Evolutionary conservation across 2,888 invertebrate species (phyloP), one percentile per base, ranked within the genome.

Genomic region (Chamaedrilus cognettii): DNA sequence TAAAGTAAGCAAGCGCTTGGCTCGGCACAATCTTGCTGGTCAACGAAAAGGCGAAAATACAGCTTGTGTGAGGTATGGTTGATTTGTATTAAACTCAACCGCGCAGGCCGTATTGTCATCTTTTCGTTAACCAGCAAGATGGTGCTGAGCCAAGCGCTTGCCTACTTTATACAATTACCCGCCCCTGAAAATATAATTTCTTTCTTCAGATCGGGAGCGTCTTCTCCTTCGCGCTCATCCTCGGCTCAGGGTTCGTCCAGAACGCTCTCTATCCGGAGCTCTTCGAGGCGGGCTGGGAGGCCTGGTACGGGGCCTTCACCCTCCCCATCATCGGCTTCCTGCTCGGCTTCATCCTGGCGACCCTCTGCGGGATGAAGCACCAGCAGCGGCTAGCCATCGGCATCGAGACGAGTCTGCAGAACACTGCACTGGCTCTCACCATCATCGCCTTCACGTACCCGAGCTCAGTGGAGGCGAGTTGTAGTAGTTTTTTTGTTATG

Each of bases 321-420:
- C 69, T 80, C 4, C 79, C 79, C 1, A 72, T 75, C 52, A 19
- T 75, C 5, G 78, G 78, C 2, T 78, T 78, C 55, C 56, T 67
- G 2, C 72, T 79, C n/a, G 80, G 79, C 1, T 79, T 75, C 65
- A 32, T 71, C 3, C 70, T 77, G 3, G 75, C 75, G 0, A 68
- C 66, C 59, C 31, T 78, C 5, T 76, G 71, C 56, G 67, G 77
- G 3, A 73, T 75, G 69, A 69, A 73, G 42, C 65, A 67, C 0
- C 68, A 57, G 4, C 72, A 68, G 7, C 59, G 78, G n/a, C 65
- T 77, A 58, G 79, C 80, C 2, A 75, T 80, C 35, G 77, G 77
- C 57, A 72, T 80, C 52, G 80, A 80, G 68, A 78, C 78, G 1
- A 78, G 80, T 11, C 75, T 79, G 32, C 79, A 80, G 59, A 80